These are phyloP conservation scores for Synergus gifuensis DNA, from an alignment of 2,888 invertebrate genomes.

Conservation along the genomic window DNA sequence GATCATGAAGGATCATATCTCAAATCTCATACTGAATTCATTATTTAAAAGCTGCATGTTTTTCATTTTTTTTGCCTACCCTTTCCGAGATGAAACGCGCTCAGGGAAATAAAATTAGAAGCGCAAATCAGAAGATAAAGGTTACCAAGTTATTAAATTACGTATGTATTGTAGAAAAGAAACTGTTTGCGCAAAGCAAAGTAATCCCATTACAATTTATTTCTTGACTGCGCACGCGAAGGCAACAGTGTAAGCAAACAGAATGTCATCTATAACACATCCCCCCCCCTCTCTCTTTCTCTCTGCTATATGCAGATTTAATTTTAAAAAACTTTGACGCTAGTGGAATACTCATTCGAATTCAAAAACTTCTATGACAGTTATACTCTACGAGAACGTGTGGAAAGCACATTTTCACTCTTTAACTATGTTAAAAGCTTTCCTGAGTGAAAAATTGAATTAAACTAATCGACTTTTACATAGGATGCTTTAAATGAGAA, in stretches of 20 bases:
- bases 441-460: neutral
- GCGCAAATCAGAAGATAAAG: neutral
- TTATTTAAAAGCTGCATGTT: neutral
- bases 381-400: neutral
- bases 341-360: constrained; percentile 9
- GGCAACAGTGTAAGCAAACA: constrained; percentile 22
- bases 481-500: no score
- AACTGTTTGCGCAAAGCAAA: constrained; percentile 9
- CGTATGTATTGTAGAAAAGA: neutral
- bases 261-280: constrained; percentile 16
- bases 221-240: neutral
- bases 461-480: neutral
- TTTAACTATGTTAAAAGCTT: neutral
- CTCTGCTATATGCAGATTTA: constrained; percentile 33
- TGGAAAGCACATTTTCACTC: neutral
- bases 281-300: neutral
- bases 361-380: constrained; percentile 6
- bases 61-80: neutral
- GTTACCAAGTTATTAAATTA: constrained; percentile 6
- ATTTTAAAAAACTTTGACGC: constrained; percentile 18
- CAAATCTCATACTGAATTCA: neutral
- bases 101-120: neutral
- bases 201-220: constrained; percentile 27
- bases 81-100: neutral
- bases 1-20: neutral